phyloP scores from a whole-genome alignment of 2,113 vertebrate species.

The Tenebrosternarchus preto region DNA sequence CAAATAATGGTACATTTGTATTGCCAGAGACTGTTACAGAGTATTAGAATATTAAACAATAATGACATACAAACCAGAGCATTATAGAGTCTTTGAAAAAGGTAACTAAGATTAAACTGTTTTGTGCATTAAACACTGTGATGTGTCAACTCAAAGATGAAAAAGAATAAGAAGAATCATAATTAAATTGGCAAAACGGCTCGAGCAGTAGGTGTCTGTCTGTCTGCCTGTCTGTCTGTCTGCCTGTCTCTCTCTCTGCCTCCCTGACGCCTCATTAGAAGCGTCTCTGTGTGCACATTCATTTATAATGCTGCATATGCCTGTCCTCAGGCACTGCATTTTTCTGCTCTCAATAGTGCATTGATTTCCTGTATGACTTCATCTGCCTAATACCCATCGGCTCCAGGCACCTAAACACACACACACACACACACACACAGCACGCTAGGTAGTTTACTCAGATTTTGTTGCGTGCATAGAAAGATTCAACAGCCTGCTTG shows the following conservation, averaged over 20 bases:
- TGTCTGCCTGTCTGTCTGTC: neutral
- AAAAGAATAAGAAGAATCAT: neutral
- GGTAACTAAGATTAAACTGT: too few relatives aligned
- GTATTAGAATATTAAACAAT: too few relatives aligned
- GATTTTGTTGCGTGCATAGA: slow-evolving; percentile 15
- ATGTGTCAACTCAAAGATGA: neutral
- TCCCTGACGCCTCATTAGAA: slow-evolving; percentile 60
- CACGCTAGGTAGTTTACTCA: slow-evolving; percentile 29
- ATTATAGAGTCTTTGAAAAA: too few relatives aligned
- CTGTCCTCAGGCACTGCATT: slow-evolving; percentile 64
- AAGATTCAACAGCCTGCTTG: slow-evolving; percentile 22
- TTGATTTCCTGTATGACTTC: slow-evolving; percentile 87
- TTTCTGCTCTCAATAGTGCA: slow-evolving; percentile 76
- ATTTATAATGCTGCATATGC: slow-evolving; percentile 68
- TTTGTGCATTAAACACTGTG: too few relatives aligned
- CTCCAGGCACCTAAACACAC: slow-evolving; percentile 75
- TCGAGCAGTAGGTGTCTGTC: neutral
- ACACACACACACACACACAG: slow-evolving; percentile 77
- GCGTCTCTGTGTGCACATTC: slow-evolving; percentile 62
- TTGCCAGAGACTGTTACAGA: too few relatives aligned
- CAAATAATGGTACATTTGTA: too few relatives aligned
- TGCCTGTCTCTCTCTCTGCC: slow-evolving; percentile 21
- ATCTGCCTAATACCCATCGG: slow-evolving; percentile 81
- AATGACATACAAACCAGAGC: too few relatives aligned
- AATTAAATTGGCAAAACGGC: neutral